These are phyloP conservation scores for Bujurquina vittata DNA, from an alignment of 2,113 vertebrate species.

Conservation along the genomic window DNA sequence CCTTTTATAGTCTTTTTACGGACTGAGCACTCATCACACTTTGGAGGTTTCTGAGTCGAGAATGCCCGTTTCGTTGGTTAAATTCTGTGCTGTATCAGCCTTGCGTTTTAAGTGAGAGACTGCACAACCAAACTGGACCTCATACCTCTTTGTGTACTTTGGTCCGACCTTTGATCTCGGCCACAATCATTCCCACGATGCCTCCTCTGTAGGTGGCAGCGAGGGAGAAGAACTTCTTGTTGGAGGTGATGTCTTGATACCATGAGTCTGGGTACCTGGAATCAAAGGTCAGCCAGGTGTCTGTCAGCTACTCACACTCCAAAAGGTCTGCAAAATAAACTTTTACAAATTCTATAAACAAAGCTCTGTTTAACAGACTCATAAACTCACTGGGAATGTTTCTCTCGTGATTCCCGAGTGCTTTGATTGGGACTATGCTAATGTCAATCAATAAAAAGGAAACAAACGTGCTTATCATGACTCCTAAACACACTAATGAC, in stretches of 20 bases:
- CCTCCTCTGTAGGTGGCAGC: constrained; percentile 93
- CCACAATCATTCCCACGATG: constrained; percentile 99
- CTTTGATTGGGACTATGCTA: no score
- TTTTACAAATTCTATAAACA: no score
- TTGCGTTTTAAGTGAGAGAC: not conserved
- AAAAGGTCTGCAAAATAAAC: not conserved
- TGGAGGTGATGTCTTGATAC: constrained; percentile 99
- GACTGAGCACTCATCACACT: not conserved
- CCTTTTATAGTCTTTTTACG: not conserved
- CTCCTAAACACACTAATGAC: not conserved
- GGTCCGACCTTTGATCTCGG: constrained; percentile 96
- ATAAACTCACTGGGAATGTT: not conserved
- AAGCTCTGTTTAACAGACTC: not conserved
- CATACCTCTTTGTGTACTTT: constrained; percentile 98
- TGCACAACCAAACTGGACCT: not conserved
- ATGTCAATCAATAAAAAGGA: not conserved
- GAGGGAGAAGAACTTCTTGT: constrained; percentile 99
- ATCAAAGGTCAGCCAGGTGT: not conserved
- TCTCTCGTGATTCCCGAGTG: not conserved
- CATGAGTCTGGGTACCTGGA: constrained; percentile 99
- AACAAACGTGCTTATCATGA: not conserved
- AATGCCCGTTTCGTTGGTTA: fast-evolving
- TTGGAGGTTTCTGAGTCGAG: not conserved
- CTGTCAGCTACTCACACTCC: not conserved
- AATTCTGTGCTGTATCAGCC: not conserved